These are phyloP conservation scores for Drosophila hydei DNA, from an alignment of 1,140 invertebrate species.

Conservation along the genomic window DNA sequence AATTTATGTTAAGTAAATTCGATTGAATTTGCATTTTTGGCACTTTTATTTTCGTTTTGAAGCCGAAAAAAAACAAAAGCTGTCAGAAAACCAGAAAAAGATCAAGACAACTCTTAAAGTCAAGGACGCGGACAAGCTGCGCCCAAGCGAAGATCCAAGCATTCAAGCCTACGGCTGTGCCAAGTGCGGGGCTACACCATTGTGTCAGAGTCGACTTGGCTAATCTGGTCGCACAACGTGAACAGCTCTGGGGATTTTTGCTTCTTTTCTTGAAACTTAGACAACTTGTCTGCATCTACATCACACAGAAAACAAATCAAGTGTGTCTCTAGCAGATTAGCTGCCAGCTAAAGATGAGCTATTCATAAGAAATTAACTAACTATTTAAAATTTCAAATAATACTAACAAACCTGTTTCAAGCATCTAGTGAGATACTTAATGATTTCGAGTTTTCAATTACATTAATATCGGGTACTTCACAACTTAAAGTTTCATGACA, in stretches of 20 bases:
- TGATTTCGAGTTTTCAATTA: background rate
- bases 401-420: too few species aligned
- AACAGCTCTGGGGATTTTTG: slow-evolving; percentile 31
- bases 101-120: slow-evolving; percentile 64
- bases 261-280: slow-evolving; percentile 39
- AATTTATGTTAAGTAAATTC: slow-evolving; percentile 69
- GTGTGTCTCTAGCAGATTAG: slow-evolving; percentile 15
- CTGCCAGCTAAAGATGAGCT: slow-evolving; percentile 1
- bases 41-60: slow-evolving; percentile 72
- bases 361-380: background rate
- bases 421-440: background rate
- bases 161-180: slow-evolving; percentile 53
- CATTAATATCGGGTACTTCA: background rate
- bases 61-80: slow-evolving; percentile 9
- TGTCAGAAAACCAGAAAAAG: slow-evolving; percentile 39
- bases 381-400: background rate
- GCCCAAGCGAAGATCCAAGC: slow-evolving; percentile 43
- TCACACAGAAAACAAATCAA: slow-evolving; percentile 20
- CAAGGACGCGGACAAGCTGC: slow-evolving; percentile 66
- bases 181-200: slow-evolving; percentile 63
- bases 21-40: slow-evolving; percentile 63
- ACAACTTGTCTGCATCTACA: slow-evolving; percentile 31
- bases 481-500: too few species aligned
- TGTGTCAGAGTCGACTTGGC: slow-evolving; percentile 32
- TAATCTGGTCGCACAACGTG: slow-evolving; percentile 41